phyloP scores from a whole-genome alignment of 2,113 vertebrate genomes.

The Zosterops hypoxanthus region DNA sequence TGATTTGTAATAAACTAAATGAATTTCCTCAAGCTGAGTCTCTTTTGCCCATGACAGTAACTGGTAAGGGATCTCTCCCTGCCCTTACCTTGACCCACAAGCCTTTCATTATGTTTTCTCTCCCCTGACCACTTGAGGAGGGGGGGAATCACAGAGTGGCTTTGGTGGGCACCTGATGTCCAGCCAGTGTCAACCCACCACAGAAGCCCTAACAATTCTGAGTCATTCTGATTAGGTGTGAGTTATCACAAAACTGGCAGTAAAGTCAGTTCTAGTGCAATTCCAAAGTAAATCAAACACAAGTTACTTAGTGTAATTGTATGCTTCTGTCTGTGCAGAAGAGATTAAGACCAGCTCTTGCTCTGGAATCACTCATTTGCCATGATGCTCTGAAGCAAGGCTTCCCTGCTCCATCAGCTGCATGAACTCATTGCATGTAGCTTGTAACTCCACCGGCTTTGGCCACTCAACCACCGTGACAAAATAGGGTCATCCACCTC shows the following conservation, averaged over 20 bases:
- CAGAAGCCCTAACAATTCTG: neutral
- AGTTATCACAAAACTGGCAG: neutral
- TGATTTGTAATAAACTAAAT: neutral
- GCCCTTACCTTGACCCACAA: accelerated
- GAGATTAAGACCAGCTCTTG: neutral
- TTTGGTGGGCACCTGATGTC: neutral
- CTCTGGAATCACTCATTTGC: neutral
- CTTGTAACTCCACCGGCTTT: neutral
- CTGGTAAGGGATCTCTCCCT: neutral
- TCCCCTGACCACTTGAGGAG: neutral
- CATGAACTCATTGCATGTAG: neutral
- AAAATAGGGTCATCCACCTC: neutral
- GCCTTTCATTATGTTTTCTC: neutral
- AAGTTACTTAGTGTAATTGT: neutral
- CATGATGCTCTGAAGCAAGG: neutral
- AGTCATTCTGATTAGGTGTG: neutral
- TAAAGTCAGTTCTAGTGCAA: neutral
- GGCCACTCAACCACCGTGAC: neutral
- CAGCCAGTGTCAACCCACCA: neutral
- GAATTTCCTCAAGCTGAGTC: neutral
- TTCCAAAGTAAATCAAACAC: neutral
- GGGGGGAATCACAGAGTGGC: neutral
- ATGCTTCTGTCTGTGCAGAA: neutral
- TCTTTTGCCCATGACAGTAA: neutral
- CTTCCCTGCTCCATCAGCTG: neutral